Evolutionary conservation across 2,888 invertebrate species (phyloP), one percentile per base, ranked within the genome.

Genomic region (Xestoiulus laeticollis): DNA sequence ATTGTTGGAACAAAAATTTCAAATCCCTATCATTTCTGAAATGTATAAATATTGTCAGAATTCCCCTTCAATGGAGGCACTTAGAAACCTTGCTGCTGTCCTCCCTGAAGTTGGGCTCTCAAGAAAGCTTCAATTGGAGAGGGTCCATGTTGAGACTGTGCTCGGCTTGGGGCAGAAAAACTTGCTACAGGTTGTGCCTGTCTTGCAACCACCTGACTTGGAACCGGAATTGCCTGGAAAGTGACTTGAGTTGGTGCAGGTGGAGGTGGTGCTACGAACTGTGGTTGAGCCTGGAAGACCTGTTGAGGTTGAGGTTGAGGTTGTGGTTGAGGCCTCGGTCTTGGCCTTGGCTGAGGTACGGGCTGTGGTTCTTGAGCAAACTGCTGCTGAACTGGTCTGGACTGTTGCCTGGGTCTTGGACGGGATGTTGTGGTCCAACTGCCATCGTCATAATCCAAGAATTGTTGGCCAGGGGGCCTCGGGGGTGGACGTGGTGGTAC

Each of bases 401-500:
- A 68, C 30, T 85, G 68, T 22, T 59, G 83, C 5, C 78, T 32
- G 16, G 38, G 86, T 32, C 86, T 38, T 19, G 85, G 32, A 8
- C 78, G 86, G 6, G 86, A 26, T 12, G 87, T 43, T 16, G 59
- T 48, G 83, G 88, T 89, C 33, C 88, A 87, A 43, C 89, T 88
- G 16, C 89, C 87, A 19, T 89, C 89, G 26, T 89, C 89, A 59
- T 89, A 89, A 44, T 88, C 89, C 26, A 85, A 32, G 38, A 87
- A 82, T 19, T 88, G 82, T n/a, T 89, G 84, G 38, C 86, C 89
- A 5, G 88, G 87, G 6, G 88, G 88, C 53, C 86, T 53, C 38
- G 89, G 89, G 82, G 89, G 89, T 85, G 88, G 88, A 30, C 89
- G 88, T 0, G 89, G 89, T 14, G 89, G 89, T 19, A 89, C 89